A percentile compares a stretch with the other conserved stretches of the same genome.
phyloP scores from a whole-genome alignment of 2,888 invertebrate genomes.

The Piscicola geometra region DNA sequence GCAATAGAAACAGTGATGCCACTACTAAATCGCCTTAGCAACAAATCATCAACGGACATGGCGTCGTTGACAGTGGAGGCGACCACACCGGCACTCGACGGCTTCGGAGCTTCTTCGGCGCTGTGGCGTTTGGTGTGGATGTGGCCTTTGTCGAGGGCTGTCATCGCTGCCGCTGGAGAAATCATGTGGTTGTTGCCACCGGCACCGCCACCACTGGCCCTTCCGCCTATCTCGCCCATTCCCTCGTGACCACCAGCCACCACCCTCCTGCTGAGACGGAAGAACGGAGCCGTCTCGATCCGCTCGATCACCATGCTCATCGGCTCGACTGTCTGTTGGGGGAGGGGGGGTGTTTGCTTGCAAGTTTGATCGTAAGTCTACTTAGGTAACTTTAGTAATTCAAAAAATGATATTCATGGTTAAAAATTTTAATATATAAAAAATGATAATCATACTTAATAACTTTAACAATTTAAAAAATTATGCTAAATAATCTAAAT shows the following conservation, averaged over 20 bases:
- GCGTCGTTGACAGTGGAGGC: background rate
- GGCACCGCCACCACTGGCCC: background rate
- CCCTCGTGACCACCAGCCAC: conserved; percentile 48
- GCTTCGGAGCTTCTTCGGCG: conserved; percentile 46
- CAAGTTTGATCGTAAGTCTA: background rate
- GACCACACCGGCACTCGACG: conserved; percentile 28
- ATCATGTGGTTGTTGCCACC: conserved; percentile 44
- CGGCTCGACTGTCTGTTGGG: conserved; percentile 75
- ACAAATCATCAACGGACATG: too few relatives aligned
- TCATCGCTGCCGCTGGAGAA: too few relatives aligned
- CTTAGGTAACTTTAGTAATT: background rate
- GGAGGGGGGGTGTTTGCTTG: background rate
- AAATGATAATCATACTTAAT: background rate
- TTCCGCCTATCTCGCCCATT: too few relatives aligned
- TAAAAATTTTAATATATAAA: conserved; percentile 5
- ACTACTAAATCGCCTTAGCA: background rate
- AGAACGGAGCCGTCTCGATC: conserved; percentile 96
- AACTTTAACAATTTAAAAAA: background rate
- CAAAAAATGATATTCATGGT: background rate
- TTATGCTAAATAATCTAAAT: too few relatives aligned
- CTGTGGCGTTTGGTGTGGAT: conserved; percentile 86
- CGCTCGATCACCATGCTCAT: conserved; percentile 90
- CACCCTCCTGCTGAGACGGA: conserved; percentile 70
- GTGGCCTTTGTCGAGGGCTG: conserved; percentile 69
- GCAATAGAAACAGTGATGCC: background rate